Conservation (phyloP, 2,888 invertebrate genomes). For the Atethmia centrago region DNA sequence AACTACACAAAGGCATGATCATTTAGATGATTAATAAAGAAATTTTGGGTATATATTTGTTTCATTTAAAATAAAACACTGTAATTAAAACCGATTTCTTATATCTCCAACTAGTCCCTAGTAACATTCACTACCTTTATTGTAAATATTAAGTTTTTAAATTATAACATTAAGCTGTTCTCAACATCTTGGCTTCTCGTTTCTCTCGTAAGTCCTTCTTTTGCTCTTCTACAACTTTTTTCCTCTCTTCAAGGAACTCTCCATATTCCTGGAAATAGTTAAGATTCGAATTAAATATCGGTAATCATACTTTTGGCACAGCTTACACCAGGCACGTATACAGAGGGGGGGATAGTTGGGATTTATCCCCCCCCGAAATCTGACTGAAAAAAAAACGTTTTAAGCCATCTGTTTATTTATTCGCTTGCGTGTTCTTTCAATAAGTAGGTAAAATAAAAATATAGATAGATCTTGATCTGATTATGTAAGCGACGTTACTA, state of each 20-base stretch:
- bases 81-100: conserved; percentile 35
- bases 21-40: conserved; percentile 55
- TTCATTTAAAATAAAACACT: conserved; percentile 57
- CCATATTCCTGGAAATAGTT: conserved; percentile 92
- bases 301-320: not conserved
- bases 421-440: too few species aligned
- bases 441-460: too few species aligned
- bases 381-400: too few species aligned
- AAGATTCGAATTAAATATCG: conserved; percentile 7
- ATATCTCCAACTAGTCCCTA: conserved; percentile 55
- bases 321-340: too few species aligned
- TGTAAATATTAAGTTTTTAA: conserved; percentile 39
- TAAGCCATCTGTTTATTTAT: too few species aligned
- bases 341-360: too few species aligned
- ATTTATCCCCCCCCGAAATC: too few species aligned
- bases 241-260: conserved; percentile 94
- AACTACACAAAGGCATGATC: conserved; percentile 40
- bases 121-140: conserved; percentile 62
- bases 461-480: too few species aligned
- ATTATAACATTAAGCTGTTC: conserved; percentile 90
- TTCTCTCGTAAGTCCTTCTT: conserved; percentile 94
- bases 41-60: conserved; percentile 48
- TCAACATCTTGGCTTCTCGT: conserved; percentile 97
- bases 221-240: conserved; percentile 93
- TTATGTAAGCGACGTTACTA: too few species aligned